Evolutionary conservation across 2,888 invertebrate species (phyloP), one percentile per base, ranked within the genome.

Genomic region (Argyresthia albistria): DNA sequence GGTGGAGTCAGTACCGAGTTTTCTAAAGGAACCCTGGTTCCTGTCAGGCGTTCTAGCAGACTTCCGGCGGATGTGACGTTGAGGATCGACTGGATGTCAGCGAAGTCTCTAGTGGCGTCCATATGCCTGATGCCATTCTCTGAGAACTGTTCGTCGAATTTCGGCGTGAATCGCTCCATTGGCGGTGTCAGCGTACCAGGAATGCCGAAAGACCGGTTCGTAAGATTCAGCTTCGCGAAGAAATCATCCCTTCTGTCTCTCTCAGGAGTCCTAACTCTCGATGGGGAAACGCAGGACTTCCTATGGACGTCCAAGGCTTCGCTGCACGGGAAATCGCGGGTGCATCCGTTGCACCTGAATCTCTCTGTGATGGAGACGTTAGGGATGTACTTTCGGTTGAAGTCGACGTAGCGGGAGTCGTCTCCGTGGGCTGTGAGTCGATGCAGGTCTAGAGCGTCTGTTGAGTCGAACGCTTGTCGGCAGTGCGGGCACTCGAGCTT

Each of bases 31-130:
- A 80, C 80, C 60, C 80, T 70, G 25, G 79, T 77, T 42, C 83
- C 81, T 58, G 80, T 89, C 53, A 93, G 82, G 67, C 92, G 90
- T 67, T 91, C 91, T 58, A 93, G 73, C 56, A 92, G 88, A 64
- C 91, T 90, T 35, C 91, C 90, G 43, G 91, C 89, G 11, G 93
- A 92, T 36, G 95, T 93, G 60, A 95, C 92, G 16, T 92, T 93
- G 52, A 95, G 88, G 58, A 96, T 95, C 35, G 95, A 93, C 70
- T 93, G 94, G 58, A 96, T 95, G 66, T 96, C 96, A 46, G 96
- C 96, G 57, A 96, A 84, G 65, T 96, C 96, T 70, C 92, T 92
- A 35, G 90, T 90, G 58, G 88, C 87, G 62, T 91, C 91, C 37
- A 84, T 83, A 56, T 83, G 81, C 56, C 86, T 73, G 35, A 84